A percentile compares a stretch with the other conserved stretches of the same genome.
phyloP scores from a whole-genome alignment of 2,888 invertebrate species.

The Leptinotarsa tumamoca region DNA sequence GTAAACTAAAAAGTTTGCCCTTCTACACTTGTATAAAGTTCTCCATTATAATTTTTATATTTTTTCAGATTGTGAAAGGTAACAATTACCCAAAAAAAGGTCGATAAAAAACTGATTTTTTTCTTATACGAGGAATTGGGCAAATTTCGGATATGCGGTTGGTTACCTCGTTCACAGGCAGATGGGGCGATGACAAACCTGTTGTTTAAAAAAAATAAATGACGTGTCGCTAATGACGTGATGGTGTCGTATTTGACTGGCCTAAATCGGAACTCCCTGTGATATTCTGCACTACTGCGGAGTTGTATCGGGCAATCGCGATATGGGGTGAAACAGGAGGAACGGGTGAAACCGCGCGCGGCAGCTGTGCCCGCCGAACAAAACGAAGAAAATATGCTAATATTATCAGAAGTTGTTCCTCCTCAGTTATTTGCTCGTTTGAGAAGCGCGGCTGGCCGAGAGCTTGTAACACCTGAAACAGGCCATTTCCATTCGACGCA shows the following conservation, averaged over 20 bases:
- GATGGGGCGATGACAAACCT: too few species aligned
- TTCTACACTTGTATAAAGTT: too few species aligned
- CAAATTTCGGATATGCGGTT: too few species aligned
- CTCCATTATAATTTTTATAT: too few species aligned
- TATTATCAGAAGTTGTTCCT: slow-evolving; percentile 59
- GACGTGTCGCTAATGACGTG: not conserved
- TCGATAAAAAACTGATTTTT: too few species aligned
- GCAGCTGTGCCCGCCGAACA: slow-evolving; percentile 19
- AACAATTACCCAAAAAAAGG: too few species aligned
- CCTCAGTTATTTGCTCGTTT: slow-evolving; percentile 57
- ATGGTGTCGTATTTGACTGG: not conserved
- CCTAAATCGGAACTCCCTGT: not conserved
- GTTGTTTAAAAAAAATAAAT: too few species aligned
- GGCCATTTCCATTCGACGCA: slow-evolving; percentile 53
- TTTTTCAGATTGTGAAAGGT: too few species aligned
- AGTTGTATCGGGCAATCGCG: not conserved
- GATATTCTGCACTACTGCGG: not conserved
- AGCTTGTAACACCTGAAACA: slow-evolving; percentile 59
- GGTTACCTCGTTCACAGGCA: too few species aligned
- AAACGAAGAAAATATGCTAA: slow-evolving; percentile 57
- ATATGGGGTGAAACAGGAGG: slow-evolving; percentile 7
- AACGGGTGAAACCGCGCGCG: slow-evolving; percentile 1
- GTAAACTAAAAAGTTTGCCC: too few species aligned
- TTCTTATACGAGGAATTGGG: too few species aligned
- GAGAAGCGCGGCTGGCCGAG: slow-evolving; percentile 53